Base-by-base conservation (phyloP, 2,797 vertebrate species). In the Poecile montanus region DNA sequence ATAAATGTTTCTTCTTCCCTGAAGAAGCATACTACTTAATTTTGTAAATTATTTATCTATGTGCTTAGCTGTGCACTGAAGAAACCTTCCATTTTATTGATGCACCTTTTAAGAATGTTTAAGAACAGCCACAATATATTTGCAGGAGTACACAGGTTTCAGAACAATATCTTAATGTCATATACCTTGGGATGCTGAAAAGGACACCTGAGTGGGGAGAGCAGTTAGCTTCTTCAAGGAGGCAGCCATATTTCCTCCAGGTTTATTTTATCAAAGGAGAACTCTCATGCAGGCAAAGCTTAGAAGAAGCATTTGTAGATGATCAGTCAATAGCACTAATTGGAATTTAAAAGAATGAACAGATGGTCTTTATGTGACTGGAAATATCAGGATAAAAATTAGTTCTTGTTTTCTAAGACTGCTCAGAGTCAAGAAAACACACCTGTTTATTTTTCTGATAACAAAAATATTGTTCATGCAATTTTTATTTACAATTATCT, bases 301-400 rank as follows among this genome's bases (percentile, higher is more conserved):
- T 70, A 48, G 56, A 88, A 81, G 50, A 74, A 77, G 60, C 88
- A 88, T 94, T 96, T 94, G 72, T 89, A 67, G 71, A 94, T 97
- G 75, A 97, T 95, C 85, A 96, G 90, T 97, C 93, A 97, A 94
- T 94, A 96, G 86, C 89, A 93, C 87, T 97, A 97, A 98, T 96
- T 98, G 97, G 96, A 97, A 96, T 95, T 94, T 95, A 96, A 97
- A 97, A 96, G 95, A 93, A 93, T 96, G 97, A 98, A 95, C 98
- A 98, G 98, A 98, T 98, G 98, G 98, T 95, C 94, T 95, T 95
- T 93, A 93, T 95, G 94, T 96, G 96, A 96, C 94, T 97, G 97
- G 87, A 98, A 96, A 86, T 91, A 95, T 93, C 75, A 84, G 20
- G 50, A 90, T 93, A 96, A 96, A 97, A 96, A 96, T 93, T 81